Base-by-base conservation (phyloP, 2,113 vertebrate genomes). In the Camelus dromedarius region DNA sequence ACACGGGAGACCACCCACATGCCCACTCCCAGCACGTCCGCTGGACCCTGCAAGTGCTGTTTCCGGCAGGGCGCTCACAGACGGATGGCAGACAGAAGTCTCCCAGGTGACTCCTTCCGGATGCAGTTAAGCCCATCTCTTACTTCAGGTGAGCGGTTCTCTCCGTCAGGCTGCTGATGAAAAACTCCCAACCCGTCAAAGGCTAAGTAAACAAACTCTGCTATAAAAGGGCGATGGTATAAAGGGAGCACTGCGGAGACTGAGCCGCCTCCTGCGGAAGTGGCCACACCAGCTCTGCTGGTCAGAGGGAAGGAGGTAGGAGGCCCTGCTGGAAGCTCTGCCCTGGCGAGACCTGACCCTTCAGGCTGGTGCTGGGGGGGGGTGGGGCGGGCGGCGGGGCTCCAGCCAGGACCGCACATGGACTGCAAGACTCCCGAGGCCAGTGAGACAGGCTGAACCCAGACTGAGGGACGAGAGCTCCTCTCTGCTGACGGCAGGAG, bases 221-320 rank as follows among this genome's bases (percentile, higher is more conserved):
- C 48, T 54, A 10, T 9, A 26, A 83, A 52, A 50, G 35, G 66
- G 24, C 38, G 8, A 14, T 24, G 26, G 50, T 9, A 35, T 22
- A 46, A 22, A 28, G 0, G 4, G 4, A 5, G 16, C 2, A 22
- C 1, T 1, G 3, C 19, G 14, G 62, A 19, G 77, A 50, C 22
- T 2, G 26, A 60, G 48, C 83, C n/a, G 7, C 93, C 60, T 52
- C 67, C 50, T 20, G 24, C 60, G 26, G 19, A n/a, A 48, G 42
- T 6, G n/a, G 72, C 8, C 32, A 22, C 8, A 5, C 42, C 58
- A 20, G 70, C 46, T 66, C 50, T 10, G 76, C 18, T 70, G n/a
- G 35, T 18, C 62, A 32, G 42, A 38, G 46, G 15, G 62, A 56
- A 64, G 42, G 62, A 75, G 62, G 24, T 0, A 64, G 56, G 75